phyloP scores from a whole-genome alignment of 64 coral and sea anemone genomes.

The Pocillopora damicornis region DNA sequence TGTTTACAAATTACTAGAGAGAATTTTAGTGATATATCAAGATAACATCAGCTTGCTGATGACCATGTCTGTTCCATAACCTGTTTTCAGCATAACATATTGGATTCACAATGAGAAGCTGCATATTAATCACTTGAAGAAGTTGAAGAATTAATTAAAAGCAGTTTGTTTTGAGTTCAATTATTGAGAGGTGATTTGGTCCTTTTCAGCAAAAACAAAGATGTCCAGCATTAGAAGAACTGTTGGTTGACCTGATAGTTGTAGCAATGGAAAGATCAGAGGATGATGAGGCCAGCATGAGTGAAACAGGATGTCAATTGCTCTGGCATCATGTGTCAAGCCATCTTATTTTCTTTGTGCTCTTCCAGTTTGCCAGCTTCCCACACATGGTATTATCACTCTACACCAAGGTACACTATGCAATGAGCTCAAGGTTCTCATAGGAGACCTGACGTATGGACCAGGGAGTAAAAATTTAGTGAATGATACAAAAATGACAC shows the following conservation, averaged over 20 bases:
- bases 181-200: neutral
- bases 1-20: too few species aligned
- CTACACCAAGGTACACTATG: conserved; percentile 65
- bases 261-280: conserved; percentile 95
- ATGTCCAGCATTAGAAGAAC: conserved; percentile 82
- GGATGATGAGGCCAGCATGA: conserved; percentile 47
- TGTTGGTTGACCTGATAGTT: conserved; percentile 85
- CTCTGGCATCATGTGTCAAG: conserved; percentile 93
- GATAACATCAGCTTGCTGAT: neutral
- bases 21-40: neutral
- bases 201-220: conserved; percentile 82
- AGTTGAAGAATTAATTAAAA: too few species aligned
- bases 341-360: conserved; percentile 89
- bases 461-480: too few species aligned
- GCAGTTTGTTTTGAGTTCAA: too few species aligned
- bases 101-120: neutral
- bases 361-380: conserved; percentile 91
- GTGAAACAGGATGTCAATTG: conserved; percentile 74
- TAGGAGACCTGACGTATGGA: neutral
- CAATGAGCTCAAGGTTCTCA: neutral
- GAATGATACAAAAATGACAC: too few species aligned
- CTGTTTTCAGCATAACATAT: neutral
- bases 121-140: too few species aligned
- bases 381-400: conserved; percentile 76
- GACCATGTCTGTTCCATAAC: neutral